A percentile compares a stretch with the other conserved stretches of the same genome.
Evolutionary conservation across 2,113 vertebrate species (phyloP).

Genomic region (Turdus rufiventris): DNA sequence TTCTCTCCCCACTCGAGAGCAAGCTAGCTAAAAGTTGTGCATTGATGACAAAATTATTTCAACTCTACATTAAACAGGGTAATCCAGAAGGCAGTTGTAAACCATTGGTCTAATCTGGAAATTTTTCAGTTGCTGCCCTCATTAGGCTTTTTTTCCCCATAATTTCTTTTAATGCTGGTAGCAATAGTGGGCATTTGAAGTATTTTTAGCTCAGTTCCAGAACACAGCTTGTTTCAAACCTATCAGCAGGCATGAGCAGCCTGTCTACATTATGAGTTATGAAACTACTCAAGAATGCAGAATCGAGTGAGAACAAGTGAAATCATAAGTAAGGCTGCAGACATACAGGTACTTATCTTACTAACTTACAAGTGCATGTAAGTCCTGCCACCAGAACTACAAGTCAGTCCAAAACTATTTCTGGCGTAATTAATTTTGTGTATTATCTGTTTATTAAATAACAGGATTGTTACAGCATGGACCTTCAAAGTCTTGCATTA

Average conservation of each 20-base stretch:
- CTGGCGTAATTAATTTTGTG: not conserved
- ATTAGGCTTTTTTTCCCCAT: not conserved
- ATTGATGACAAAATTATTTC: not conserved
- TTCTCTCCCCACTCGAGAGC: not conserved
- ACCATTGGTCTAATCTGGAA: not conserved
- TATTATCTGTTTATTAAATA: slow-evolving; percentile 34
- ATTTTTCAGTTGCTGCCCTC: not conserved
- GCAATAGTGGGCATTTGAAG: not conserved
- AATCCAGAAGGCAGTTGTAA: not conserved
- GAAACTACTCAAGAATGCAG: not conserved
- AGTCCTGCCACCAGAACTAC: not conserved
- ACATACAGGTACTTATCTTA: accelerated
- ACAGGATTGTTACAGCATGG: slow-evolving; percentile 24
- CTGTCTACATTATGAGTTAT: not conserved
- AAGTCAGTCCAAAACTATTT: not conserved
- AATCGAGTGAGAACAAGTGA: not conserved
- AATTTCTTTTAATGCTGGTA: not conserved
- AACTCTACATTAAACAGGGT: not conserved
- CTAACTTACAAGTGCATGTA: not conserved
- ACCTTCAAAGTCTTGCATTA: not conserved
- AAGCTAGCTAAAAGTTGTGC: not conserved
- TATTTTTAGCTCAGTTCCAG: not conserved
- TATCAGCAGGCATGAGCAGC: not conserved
- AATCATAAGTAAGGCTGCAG: not conserved
- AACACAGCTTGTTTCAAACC: not conserved